Evolutionary conservation across 2,113 vertebrate species (phyloP).

Genomic region (mouse (Mus musculus)): GRCm39 chr4:54002501-54003000

Average conservation of each 20-base stretch:
- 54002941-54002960: background rate
- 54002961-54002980: background rate
- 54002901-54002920: background rate
- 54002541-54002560: background rate
- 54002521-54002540: background rate
- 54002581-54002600: constrained; percentile 37
- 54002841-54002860: background rate
- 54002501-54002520: constrained; percentile 14
- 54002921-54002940: background rate
- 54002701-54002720: background rate
- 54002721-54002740: background rate
- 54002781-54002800: background rate
- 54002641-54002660: background rate
- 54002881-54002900: background rate
- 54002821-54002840: background rate
- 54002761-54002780: background rate
- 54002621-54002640: background rate
- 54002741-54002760: background rate
- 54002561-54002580: background rate
- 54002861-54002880: background rate
- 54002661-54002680: background rate
- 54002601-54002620: constrained; percentile 15
- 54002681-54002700: background rate
- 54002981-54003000: background rate
- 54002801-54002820: background rate